phyloP scores from a whole-genome alignment of 2,888 invertebrate species.

The Agapostemon virescens region DNA sequence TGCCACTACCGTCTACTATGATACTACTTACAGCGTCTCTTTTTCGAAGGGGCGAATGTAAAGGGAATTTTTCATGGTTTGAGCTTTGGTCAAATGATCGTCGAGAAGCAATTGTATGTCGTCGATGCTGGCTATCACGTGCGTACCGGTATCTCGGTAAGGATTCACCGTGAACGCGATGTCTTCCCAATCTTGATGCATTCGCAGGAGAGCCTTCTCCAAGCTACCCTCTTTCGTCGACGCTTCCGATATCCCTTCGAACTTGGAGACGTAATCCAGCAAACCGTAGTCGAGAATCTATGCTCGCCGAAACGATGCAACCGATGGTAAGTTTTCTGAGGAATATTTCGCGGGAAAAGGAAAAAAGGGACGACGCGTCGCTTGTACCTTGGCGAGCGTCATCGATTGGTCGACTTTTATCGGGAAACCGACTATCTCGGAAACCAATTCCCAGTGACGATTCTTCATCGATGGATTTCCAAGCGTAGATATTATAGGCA shows the following conservation, averaged over 20 bases:
- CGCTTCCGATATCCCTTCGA: conserved; percentile 95
- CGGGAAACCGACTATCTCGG: conserved; percentile 96
- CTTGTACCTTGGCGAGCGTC: conserved; percentile 88
- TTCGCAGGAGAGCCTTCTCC: conserved; percentile 93
- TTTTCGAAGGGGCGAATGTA: conserved; percentile 97
- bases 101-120: conserved; percentile 96
- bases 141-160: conserved; percentile 94
- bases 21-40: conserved; percentile 88
- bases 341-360: too few species aligned
- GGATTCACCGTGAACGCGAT: conserved; percentile 87
- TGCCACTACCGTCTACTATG: too few species aligned
- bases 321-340: too few species aligned
- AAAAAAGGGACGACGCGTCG: not conserved
- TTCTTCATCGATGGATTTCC: conserved; percentile 97
- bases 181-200: conserved; percentile 95
- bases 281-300: conserved; percentile 91
- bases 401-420: conserved; percentile 91
- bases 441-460: conserved; percentile 96
- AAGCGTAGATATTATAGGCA: conserved; percentile 95
- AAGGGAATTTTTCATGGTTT: conserved; percentile 98
- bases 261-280: conserved; percentile 92
- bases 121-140: conserved; percentile 93
- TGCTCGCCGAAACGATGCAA: not conserved
- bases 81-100: conserved; percentile 97
- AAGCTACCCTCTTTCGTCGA: conserved; percentile 97